Conservation (phyloP, 1,140 invertebrate genomes). For the Aleiodes sp. region DNA sequence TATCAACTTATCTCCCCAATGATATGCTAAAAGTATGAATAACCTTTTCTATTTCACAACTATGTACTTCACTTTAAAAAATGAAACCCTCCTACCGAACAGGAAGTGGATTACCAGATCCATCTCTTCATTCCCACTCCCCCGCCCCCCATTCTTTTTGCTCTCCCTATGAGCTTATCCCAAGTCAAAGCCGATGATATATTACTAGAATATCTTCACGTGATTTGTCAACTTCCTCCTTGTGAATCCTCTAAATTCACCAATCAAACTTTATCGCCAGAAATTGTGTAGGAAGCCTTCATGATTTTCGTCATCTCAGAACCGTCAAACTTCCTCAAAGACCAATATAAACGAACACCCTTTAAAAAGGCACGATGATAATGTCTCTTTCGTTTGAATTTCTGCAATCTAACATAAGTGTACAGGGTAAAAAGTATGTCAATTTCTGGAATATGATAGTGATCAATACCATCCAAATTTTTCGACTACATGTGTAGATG, state of each 20-base stretch:
- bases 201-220: not conserved
- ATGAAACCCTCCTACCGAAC: not conserved
- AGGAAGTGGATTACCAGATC: not conserved
- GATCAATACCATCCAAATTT: too few species aligned
- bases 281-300: not conserved
- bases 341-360: not conserved
- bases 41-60: not conserved
- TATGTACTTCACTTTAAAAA: not conserved
- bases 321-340: not conserved
- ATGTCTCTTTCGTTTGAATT: too few species aligned
- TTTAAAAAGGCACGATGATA: too few species aligned
- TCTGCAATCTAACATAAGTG: too few species aligned
- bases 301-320: not conserved
- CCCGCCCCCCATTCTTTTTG: too few species aligned
- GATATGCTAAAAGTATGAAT: not conserved
- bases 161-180: too few species aligned
- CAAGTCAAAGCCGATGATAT: not conserved
- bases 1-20: not conserved
- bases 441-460: too few species aligned
- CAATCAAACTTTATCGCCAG: not conserved
- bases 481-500: too few species aligned
- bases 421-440: too few species aligned
- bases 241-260: not conserved
- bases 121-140: not conserved
- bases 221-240: not conserved